Conservation (phyloP, 2,888 invertebrate genomes). For the Polyploca ridens region DNA sequence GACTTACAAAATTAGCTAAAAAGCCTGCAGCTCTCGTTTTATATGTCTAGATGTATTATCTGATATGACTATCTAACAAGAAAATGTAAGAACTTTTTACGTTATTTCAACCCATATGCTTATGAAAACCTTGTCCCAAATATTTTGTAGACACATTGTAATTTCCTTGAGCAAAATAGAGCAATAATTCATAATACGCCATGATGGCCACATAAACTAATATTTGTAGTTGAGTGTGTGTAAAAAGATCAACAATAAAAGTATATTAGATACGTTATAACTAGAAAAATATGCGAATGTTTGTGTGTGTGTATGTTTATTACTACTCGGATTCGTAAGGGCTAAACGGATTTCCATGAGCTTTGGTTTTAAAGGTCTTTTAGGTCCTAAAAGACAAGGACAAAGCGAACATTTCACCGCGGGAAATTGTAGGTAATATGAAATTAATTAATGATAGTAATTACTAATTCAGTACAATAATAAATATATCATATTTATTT, state of each 20-base stretch:
- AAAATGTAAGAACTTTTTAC: neutral
- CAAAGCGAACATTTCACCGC: too few relatives aligned
- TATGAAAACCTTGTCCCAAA: constrained; percentile 11
- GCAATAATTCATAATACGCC: constrained; percentile 59
- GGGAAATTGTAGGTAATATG: too few relatives aligned
- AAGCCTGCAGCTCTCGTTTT: neutral
- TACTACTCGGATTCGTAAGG: too few relatives aligned
- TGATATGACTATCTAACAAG: neutral
- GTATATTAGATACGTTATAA: neutral
- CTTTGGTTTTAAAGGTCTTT: too few relatives aligned
- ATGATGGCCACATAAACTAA: constrained; percentile 59
- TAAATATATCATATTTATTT: too few relatives aligned
- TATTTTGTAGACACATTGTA: constrained; percentile 44
- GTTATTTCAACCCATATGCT: neutral
- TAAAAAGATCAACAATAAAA: neutral
- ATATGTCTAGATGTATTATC: neutral
- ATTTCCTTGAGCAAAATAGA: constrained; percentile 58
- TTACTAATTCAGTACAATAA: too few relatives aligned
- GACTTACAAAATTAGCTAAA: neutral
- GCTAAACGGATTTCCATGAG: too few relatives aligned
- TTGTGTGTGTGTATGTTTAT: too few relatives aligned
- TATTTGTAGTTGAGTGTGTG: constrained; percentile 49
- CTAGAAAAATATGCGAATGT: too few relatives aligned
- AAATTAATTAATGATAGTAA: too few relatives aligned
- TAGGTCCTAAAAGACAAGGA: too few relatives aligned